Evolutionary conservation across 2,113 vertebrate genomes (phyloP), one percentile per base, ranked within the genome.

Genomic region (Seriola dumerili): DNA sequence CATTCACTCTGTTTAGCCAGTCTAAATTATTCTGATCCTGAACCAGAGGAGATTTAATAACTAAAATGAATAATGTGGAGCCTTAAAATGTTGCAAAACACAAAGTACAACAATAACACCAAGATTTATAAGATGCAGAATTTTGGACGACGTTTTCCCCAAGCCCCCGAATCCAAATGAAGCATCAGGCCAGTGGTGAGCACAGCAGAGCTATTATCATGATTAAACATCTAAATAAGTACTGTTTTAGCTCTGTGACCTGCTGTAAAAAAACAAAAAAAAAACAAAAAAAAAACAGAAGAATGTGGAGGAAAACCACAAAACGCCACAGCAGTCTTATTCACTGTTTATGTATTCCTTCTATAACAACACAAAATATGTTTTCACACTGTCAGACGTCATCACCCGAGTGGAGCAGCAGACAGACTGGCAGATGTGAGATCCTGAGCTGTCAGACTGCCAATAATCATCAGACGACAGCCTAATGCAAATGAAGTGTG

Each of bases 141-240:
- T 40, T 62, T 7, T 12, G 48, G 68, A 61, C 8, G 14, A 70
- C 62, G 12, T 62, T 63, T 9, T 38, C 38, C 38, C 29, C 29
- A 2, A 29, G 29, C 50, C 17, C 40, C 69, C 1, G 19, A 65
- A 65, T 44, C 72, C 58, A 61, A 0, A 42, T 1, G 23, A 66
- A 65, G 72, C 61, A 54, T 12, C 3, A 8, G 38, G 29, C 16
- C 19, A 19, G 25, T 5, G 40, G 52, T 8, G 21, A 38, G 7
- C 29, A 29, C 67, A 69, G 40, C 40, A 0, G 0, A 34, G 72
- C 75, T 72, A 36, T 84, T 82, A 80, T 69, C 46, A 66, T 70
- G 78, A 85, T 87, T 82, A 87, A 87, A 81, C 71, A 68, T 63
- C 58, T 36, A 65, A 67, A 69, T 34, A 65, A 68, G 59, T 54